phyloP scores from a whole-genome alignment of 2,113 vertebrate species.

The Lichenostomus cassidix region DNA sequence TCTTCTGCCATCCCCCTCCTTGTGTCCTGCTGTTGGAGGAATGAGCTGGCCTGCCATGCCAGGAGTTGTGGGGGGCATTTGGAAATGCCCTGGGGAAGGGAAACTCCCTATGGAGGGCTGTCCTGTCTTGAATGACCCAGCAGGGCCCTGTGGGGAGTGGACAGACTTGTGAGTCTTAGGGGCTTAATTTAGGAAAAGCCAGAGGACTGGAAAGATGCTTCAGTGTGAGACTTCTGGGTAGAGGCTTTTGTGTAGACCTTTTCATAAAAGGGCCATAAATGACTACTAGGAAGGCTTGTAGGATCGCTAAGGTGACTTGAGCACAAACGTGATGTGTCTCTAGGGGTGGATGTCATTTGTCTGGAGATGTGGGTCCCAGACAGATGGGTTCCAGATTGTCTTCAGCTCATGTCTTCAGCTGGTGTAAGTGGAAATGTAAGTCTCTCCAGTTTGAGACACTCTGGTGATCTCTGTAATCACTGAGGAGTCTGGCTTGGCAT shows the following conservation, averaged over 20 bases:
- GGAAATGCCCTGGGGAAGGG: background rate
- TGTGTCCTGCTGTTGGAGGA: background rate
- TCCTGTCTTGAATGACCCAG: background rate
- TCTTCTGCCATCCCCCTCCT: background rate
- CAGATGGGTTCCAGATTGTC: background rate
- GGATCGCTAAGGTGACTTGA: background rate
- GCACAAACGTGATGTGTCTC: background rate
- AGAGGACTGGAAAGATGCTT: background rate
- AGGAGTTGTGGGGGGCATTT: background rate
- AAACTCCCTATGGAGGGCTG: background rate
- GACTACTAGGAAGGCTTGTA: background rate
- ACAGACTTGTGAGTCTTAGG: background rate
- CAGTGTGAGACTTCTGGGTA: background rate
- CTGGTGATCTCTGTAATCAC: background rate
- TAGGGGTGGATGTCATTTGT: background rate
- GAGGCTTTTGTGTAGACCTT: background rate
- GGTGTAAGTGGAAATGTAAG: background rate
- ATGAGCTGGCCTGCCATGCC: background rate
- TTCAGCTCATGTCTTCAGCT: background rate
- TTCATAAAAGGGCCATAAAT: background rate
- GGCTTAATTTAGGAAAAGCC: background rate
- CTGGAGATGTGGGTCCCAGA: background rate
- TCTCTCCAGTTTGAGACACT: background rate
- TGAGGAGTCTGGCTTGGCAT: background rate
- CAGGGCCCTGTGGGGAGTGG: background rate